A percentile compares a stretch with the other conserved stretches of the same genome.
phyloP scores from a whole-genome alignment of 2,888 invertebrate genomes.

The Pandemis heparana region DNA sequence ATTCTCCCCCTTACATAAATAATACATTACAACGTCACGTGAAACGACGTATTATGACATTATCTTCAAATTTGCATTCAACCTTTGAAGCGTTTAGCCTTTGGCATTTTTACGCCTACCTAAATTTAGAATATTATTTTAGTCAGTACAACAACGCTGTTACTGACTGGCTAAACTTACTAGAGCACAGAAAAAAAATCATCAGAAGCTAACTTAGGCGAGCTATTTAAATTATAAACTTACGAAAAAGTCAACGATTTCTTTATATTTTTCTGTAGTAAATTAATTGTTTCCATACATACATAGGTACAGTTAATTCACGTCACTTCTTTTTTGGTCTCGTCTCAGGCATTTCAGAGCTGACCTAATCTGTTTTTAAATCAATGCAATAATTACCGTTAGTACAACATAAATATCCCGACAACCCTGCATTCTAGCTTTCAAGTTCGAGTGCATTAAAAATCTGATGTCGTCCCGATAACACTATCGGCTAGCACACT shows the following conservation, averaged over 20 bases:
- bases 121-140: background rate
- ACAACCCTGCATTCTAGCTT: conserved; percentile 1
- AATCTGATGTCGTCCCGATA: conserved; percentile 60
- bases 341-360: too few species aligned
- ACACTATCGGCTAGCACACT: conserved; percentile 32
- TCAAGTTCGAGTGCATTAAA: conserved; percentile 45
- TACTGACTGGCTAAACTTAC: too few species aligned
- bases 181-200: too few species aligned
- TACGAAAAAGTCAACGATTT: too few species aligned
- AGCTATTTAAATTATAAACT: too few species aligned
- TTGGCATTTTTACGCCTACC: conserved; percentile 52
- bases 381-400: too few species aligned
- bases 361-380: too few species aligned
- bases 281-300: too few species aligned
- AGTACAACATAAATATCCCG: background rate
- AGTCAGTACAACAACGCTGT: background rate
- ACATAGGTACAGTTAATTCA: too few species aligned
- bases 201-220: too few species aligned
- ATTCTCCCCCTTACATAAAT: conserved; percentile 62
- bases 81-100: conserved; percentile 60
- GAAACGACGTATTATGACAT: conserved; percentile 66
- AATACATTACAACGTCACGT: conserved; percentile 66
- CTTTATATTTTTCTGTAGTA: too few species aligned
- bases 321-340: too few species aligned
- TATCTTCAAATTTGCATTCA: conserved; percentile 76